Percentiles rank a stretch among this genome's conserved stretches.
These are phyloP conservation scores for Zeus faber DNA, from an alignment of 2,113 vertebrate species.

Conservation along the genomic window DNA sequence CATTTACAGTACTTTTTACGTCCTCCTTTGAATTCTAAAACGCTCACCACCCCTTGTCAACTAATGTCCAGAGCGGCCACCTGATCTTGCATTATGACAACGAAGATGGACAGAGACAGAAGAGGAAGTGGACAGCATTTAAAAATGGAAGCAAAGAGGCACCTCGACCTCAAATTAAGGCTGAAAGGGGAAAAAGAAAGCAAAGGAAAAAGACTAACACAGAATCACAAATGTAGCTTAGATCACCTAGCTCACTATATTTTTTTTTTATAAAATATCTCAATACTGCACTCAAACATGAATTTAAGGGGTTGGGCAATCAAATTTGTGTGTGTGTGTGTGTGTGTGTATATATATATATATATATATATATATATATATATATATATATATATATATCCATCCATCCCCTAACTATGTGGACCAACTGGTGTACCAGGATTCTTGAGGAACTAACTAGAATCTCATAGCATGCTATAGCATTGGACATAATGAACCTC, in stretches of 20 bases:
- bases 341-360: not conserved
- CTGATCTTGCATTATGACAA: too few species aligned
- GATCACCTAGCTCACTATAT: conserved; percentile 1
- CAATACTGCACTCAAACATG: conserved; percentile 51
- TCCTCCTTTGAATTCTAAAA: conserved; percentile 11
- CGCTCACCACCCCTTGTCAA: not conserved
- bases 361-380: not conserved
- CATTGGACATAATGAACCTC: conserved; percentile 13
- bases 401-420: not conserved
- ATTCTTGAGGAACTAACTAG: not conserved
- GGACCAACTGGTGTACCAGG: conserved; percentile 8
- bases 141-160: conserved; percentile 7
- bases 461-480: conserved; percentile 40
- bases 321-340: too few species aligned
- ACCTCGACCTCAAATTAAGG: conserved; percentile 20
- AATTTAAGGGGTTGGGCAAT: conserved; percentile 3
- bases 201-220: too few species aligned
- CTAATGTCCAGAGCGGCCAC: not conserved
- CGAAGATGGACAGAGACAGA: conserved; percentile 6
- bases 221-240: conserved; percentile 9
- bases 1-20: conserved; percentile 45
- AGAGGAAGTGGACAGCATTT: conserved; percentile 3
- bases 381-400: not conserved
- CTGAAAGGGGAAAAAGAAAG: conserved; percentile 12
- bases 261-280: conserved; percentile 18